Evolutionary conservation across 92 coral and sea anemone species (phyloP).

Genomic region (Siderastrea siderea): DNA sequence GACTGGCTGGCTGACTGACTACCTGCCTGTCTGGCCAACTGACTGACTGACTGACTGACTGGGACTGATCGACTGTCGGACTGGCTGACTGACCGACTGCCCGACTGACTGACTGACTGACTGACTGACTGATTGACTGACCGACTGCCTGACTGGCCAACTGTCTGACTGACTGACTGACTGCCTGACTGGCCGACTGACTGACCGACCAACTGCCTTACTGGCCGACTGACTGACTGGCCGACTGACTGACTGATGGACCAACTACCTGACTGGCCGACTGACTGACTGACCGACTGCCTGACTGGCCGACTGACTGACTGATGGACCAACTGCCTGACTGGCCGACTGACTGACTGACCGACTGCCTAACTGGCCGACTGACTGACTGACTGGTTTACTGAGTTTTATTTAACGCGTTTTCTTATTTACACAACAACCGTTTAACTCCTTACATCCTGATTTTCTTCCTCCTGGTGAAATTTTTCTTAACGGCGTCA

Average conservation of each 20-base stretch:
- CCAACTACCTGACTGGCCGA: neutral
- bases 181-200: neutral
- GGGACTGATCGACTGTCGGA: neutral
- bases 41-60: neutral
- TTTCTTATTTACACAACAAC: neutral
- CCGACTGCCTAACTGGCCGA: neutral
- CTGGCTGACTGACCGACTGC: neutral
- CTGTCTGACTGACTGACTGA: neutral
- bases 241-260: neutral
- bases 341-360: neutral
- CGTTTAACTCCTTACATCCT: constrained; percentile 54
- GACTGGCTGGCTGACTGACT: neutral
- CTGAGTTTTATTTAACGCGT: neutral
- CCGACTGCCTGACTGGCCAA: neutral
- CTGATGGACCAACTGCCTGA: neutral
- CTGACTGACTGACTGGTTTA: neutral
- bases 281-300: neutral
- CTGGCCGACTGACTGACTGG: neutral
- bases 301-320: neutral
- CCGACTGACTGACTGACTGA: neutral
- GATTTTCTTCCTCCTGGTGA: constrained; percentile 60
- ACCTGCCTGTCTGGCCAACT: neutral
- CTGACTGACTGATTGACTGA: neutral
- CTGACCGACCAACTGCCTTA: neutral
- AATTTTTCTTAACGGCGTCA: constrained; percentile 75